phyloP scores from a whole-genome alignment of 2,113 vertebrate species.

The Oncorhynchus kisutch region DNA sequence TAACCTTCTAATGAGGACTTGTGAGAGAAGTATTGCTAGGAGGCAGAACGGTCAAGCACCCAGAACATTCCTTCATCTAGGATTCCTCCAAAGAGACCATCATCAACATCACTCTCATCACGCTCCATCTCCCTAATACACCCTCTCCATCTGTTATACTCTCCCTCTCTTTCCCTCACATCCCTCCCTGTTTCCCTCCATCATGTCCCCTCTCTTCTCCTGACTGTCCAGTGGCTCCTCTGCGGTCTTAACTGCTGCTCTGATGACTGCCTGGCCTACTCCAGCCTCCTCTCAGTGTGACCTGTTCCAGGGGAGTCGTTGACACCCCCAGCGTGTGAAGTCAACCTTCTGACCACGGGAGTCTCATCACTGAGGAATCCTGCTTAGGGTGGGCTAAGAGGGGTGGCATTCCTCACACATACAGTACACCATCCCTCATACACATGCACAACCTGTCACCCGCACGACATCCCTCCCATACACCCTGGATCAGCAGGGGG shows the following conservation, averaged over 20 bases:
- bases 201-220: background rate
- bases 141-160: background rate
- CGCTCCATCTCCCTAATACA: background rate
- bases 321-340: background rate
- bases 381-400: background rate
- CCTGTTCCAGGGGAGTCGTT: background rate
- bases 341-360: no score
- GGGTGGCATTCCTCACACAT: background rate
- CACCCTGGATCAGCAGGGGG: no score
- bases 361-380: background rate
- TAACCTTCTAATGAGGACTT: no score
- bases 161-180: background rate
- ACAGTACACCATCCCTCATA: background rate
- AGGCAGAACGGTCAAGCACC: no score
- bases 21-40: no score
- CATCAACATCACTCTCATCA: background rate
- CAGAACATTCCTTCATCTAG: no score
- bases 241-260: slow-evolving; percentile 4
- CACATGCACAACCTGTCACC: background rate
- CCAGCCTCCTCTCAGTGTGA: background rate
- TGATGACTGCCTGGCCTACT: background rate
- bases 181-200: background rate
- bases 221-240: slow-evolving; percentile 7
- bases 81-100: no score
- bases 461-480: no score